Evolutionary conservation across 92 coral and sea anemone genomes (phyloP).

Genomic region (Siderastrea radians): DNA sequence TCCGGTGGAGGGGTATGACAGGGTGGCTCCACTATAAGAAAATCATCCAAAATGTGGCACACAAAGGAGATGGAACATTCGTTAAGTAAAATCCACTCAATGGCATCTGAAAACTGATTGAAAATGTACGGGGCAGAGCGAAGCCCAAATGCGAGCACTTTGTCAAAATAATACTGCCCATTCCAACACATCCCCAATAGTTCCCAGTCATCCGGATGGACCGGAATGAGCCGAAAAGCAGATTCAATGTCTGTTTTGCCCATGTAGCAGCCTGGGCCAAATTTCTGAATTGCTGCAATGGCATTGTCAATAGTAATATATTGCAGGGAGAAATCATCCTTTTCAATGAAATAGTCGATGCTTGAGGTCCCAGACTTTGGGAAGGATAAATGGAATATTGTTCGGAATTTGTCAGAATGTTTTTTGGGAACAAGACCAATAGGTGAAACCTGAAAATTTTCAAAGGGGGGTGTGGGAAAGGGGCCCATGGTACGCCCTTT

Average conservation of each 20-base stretch:
- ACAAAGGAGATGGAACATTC: conserved; percentile 53
- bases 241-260: conserved; percentile 72
- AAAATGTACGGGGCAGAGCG: conserved; percentile 65
- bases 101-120: conserved; percentile 62
- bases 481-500: conserved; percentile 47
- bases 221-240: conserved; percentile 65
- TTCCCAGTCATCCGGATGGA: conserved; percentile 69
- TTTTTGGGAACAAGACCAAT: conserved; percentile 49
- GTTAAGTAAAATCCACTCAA: conserved; percentile 61
- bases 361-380: too few relatives aligned
- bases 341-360: too few relatives aligned
- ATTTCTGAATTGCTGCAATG: conserved; percentile 34
- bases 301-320: conserved; percentile 53
- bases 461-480: conserved; percentile 20
- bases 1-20: conserved; percentile 14
- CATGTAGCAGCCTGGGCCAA: conserved; percentile 49
- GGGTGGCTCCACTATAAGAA: conserved; percentile 67
- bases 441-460: conserved; percentile 36
- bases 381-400: too few relatives aligned
- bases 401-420: conserved; percentile 58
- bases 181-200: conserved; percentile 60
- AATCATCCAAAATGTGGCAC: conserved; percentile 70
- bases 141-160: conserved; percentile 61
- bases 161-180: conserved; percentile 57
- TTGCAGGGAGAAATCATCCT: too few relatives aligned